Evolutionary conservation across 2,888 invertebrate species (phyloP), one percentile per base, ranked within the genome.

Genomic region (Drosophila barbarae): DNA sequence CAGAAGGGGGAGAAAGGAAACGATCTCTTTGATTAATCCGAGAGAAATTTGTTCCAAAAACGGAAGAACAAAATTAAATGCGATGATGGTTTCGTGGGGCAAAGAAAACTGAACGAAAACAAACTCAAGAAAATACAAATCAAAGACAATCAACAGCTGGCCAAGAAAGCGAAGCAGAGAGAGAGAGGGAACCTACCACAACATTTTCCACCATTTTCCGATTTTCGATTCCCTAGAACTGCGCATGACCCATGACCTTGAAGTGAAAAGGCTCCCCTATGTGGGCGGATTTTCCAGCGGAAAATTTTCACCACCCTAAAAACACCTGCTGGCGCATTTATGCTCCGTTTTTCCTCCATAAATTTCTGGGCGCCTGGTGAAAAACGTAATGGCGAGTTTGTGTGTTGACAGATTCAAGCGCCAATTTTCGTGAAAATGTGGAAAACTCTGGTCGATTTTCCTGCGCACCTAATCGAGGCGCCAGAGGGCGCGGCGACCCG

Each of bases 181-280:
- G 35, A 50, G 18, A 21, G 7, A 7, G 66, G 68, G 77, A 75
- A 75, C 80, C 80, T 85, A 83, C 81, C 73, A 72, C 85, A 85
- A 85, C 75, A 83, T 54, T 59, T 67, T 47, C 46, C 46, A 32
- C 46, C 30, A 47, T 47, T 54, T 28, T 21, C 35, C 52, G n/a
- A 15, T 53, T 49, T 28, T 21, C 69, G 18, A 63, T 42, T 41
- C 32, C 15, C n/a, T 41, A 13, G 36, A 51, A 71, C 21, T 60
- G 87, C 87, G 87, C 87, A 85, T 84, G 87, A 73, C 79, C 54
- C 52, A 47, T 87, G 86, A 87, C 87, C 87, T 87, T 87, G 84
- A 85, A 71, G 28, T 21, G 34, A 41, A 36, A 56, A 36, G 54
- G 67, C 51, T 56, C 41, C 44, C 34, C 63, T 13, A 5, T 36